These are phyloP conservation scores for Drosophila tristis DNA, from an alignment of 1,140 invertebrate species.

Conservation along the genomic window DNA sequence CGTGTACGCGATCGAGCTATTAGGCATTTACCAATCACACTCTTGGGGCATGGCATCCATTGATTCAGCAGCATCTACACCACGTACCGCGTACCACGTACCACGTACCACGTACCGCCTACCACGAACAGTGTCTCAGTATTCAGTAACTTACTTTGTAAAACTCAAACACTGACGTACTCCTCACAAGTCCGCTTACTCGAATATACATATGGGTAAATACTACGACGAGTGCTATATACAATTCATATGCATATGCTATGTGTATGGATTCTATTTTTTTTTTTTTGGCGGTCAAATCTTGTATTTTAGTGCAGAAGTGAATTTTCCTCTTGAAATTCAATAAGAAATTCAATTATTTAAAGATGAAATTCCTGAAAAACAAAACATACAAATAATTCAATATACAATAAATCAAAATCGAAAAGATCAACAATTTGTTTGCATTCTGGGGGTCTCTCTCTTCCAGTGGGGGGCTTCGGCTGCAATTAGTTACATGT, in stretches of 20 bases:
- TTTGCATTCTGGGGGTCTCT: conserved; percentile 6
- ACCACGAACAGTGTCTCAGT: background rate
- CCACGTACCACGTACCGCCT: conserved; percentile 28
- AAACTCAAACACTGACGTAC: background rate
- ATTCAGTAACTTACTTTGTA: conserved; percentile 20
- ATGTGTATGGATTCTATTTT: conserved; percentile 8
- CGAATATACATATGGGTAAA: background rate
- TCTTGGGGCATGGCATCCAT: conserved; percentile 21
- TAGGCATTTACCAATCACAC: conserved; percentile 73
- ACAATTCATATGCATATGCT: background rate
- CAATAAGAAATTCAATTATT: conserved; percentile 68
- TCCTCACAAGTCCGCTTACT: background rate
- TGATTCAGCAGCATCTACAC: conserved; percentile 34
- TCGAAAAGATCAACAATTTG: conserved; percentile 1
- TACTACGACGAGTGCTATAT: background rate
- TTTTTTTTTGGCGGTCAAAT: conserved; percentile 36
- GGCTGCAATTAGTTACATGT: too few species aligned
- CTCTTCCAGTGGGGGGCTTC: background rate
- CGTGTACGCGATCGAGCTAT: conserved; percentile 58
- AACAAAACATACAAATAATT: conserved; percentile 47
- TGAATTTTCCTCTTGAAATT: conserved; percentile 81
- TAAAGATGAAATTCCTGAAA: conserved; percentile 45
- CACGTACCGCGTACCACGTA: conserved; percentile 24
- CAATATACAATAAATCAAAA: conserved; percentile 70
- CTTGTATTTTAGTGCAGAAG: conserved; percentile 42